These are phyloP conservation scores for Podocnemis expansa DNA, from an alignment of 2,113 vertebrate species.

Conservation along the genomic window DNA sequence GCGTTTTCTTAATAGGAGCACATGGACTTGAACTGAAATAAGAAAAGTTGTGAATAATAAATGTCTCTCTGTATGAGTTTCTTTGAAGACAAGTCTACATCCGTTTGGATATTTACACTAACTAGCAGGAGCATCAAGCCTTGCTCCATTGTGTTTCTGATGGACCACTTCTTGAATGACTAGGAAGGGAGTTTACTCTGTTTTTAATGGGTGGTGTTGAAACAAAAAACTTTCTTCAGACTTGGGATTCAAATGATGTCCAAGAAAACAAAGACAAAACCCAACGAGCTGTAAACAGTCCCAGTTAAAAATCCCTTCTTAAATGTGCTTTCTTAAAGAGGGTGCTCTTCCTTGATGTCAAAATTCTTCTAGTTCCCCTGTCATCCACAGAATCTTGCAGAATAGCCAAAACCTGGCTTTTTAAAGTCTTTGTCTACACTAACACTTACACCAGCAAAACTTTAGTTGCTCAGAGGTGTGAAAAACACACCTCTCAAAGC, in stretches of 20 bases:
- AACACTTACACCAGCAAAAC: too few relatives aligned
- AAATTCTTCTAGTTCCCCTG: neutral
- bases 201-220: neutral
- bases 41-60: neutral
- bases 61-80: neutral
- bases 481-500: too few relatives aligned
- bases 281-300: slow-evolving; percentile 1
- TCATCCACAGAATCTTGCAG: neutral
- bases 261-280: slow-evolving; percentile 10
- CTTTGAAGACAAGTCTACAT: neutral
- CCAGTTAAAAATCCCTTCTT: neutral
- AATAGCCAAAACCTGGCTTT: slow-evolving; percentile 52
- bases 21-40: neutral
- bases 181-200: neutral
- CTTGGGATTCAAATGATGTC: neutral
- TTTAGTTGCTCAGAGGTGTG: too few relatives aligned
- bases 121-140: neutral
- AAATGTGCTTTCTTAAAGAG: neutral
- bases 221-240: neutral
- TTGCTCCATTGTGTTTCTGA: slow-evolving; percentile 10
- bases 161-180: neutral
- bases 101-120: neutral
- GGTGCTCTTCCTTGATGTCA: neutral
- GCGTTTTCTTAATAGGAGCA: neutral
- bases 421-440: neutral